Evolutionary conservation across 1,140 invertebrate genomes (phyloP).

Genomic region (Magallana gigas): DNA sequence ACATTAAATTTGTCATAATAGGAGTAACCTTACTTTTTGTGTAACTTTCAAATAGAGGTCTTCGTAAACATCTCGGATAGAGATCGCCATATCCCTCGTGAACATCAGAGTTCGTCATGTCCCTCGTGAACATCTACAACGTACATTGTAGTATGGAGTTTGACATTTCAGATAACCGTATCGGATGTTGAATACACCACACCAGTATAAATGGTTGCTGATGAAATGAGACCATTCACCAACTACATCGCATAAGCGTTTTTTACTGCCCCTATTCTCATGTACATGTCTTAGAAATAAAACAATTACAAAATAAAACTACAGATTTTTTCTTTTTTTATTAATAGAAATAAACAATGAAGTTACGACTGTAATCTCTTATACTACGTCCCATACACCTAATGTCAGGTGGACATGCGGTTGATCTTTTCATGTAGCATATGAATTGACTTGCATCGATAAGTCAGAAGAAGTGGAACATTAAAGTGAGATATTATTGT

Average conservation of each 20-base stretch:
- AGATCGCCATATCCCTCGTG: conserved; percentile 10
- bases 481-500: background rate
- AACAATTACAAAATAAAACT: too few species aligned
- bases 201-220: conserved; percentile 57
- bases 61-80: too few species aligned
- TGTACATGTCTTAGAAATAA: conserved; percentile 41
- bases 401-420: conserved; percentile 34
- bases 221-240: conserved; percentile 43
- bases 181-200: conserved; percentile 45
- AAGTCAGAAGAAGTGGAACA: conserved; percentile 48
- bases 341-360: too few species aligned
- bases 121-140: conserved; percentile 53
- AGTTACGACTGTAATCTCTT: conserved; percentile 41
- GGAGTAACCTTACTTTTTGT: background rate
- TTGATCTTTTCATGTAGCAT: background rate
- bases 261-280: conserved; percentile 40
- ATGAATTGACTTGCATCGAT: conserved; percentile 47
- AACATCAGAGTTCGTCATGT: conserved; percentile 48
- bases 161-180: conserved; percentile 40
- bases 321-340: too few species aligned
- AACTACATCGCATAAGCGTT: conserved; percentile 21
- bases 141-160: conserved; percentile 48
- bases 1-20: too few species aligned
- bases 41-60: background rate
- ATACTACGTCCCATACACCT: conserved; percentile 60